Conservation (phyloP, 2,113 vertebrate species). For the Ochotona curzoniae region DNA sequence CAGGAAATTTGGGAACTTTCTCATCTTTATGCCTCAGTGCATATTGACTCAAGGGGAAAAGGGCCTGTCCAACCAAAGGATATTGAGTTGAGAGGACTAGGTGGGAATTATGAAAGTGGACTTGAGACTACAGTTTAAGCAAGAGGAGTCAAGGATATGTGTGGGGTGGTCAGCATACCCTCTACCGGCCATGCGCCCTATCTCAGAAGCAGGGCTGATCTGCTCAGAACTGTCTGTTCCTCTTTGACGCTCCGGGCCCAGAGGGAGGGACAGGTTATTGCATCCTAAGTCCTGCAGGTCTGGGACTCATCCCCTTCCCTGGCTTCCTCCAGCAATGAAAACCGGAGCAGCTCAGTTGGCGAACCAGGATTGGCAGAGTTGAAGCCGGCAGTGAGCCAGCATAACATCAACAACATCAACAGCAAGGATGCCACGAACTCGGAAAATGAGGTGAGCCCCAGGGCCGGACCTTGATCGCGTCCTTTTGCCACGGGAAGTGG, state of each 20-base stretch:
- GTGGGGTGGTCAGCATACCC: background rate
- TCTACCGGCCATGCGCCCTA: background rate
- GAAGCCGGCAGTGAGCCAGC: constrained; percentile 59
- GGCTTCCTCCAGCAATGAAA: constrained; percentile 80
- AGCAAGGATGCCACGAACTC: constrained; percentile 74
- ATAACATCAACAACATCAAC: constrained; percentile 55
- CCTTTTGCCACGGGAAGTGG: background rate
- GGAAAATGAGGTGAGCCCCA: constrained; percentile 85
- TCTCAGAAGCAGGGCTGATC: background rate
- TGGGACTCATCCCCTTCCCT: background rate
- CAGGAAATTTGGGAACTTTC: background rate
- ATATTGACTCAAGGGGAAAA: constrained; percentile 38
- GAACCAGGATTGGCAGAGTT: constrained; percentile 86
- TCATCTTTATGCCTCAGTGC: constrained; percentile 4
- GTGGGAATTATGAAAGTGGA: background rate
- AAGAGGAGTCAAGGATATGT: background rate
- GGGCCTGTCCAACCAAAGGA: background rate
- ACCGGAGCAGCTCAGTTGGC: constrained; percentile 87
- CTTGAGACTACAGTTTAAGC: constrained; percentile 4
- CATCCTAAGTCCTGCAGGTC: background rate
- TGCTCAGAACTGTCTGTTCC: background rate
- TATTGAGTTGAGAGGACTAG: constrained; percentile 33
- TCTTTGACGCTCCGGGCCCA: background rate
- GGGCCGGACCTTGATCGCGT: background rate
- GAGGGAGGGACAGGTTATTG: background rate